phyloP scores from a whole-genome alignment of 2,888 invertebrate genomes.

The Trissoscelio sp. region DNA sequence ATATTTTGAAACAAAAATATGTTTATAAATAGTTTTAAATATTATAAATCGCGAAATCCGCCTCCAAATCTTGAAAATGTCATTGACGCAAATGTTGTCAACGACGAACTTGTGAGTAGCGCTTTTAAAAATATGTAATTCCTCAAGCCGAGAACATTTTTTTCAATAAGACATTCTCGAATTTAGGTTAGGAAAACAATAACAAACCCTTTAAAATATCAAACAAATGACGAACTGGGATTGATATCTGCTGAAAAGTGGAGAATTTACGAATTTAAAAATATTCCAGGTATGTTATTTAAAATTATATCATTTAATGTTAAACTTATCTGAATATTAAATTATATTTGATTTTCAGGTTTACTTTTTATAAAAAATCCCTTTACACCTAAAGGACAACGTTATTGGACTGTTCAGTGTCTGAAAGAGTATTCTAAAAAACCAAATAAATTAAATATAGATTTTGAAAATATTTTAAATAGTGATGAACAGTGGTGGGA shows the following conservation, averaged over 20 bases:
- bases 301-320: not conserved
- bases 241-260: slow-evolving; percentile 85
- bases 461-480: slow-evolving; percentile 83
- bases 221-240: slow-evolving; percentile 79
- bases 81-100: slow-evolving; percentile 84
- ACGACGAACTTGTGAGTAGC: slow-evolving; percentile 72
- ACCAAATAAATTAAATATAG: slow-evolving; percentile 89
- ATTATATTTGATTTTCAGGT: slow-evolving; percentile 83
- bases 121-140: not conserved
- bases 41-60: slow-evolving; percentile 89
- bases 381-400: slow-evolving; percentile 90
- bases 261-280: slow-evolving; percentile 86
- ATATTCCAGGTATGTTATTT: slow-evolving; percentile 85
- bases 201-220: slow-evolving; percentile 37
- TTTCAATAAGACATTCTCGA: not conserved
- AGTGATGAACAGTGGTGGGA: slow-evolving; percentile 87
- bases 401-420: slow-evolving; percentile 92
- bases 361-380: slow-evolving; percentile 93
- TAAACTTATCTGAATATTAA: too few relatives aligned
- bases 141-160: not conserved
- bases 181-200: slow-evolving; percentile 79
- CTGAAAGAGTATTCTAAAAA: slow-evolving; percentile 90
- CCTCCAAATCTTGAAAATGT: slow-evolving; percentile 87
- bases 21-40: slow-evolving; percentile 91
- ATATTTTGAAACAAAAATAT: slow-evolving; percentile 74